Percentiles rank a stretch among this genome's conserved stretches.
phyloP scores from a whole-genome alignment of 2,888 invertebrate genomes.

The Melangyna quadrimaculata region DNA sequence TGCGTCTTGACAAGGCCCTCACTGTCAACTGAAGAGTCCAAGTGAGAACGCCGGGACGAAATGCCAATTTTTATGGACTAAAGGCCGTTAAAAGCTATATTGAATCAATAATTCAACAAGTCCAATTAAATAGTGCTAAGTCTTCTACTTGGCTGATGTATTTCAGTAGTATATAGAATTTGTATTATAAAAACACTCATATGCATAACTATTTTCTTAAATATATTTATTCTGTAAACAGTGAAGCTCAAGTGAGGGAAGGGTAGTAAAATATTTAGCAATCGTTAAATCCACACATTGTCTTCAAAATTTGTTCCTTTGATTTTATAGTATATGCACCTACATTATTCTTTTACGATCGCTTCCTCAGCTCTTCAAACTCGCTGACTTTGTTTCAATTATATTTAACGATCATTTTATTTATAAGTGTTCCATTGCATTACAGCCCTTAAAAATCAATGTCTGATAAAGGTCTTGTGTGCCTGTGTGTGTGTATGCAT shows the following conservation, averaged over 20 bases:
- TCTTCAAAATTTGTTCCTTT: slow-evolving; percentile 9
- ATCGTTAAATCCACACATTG: slow-evolving; percentile 34
- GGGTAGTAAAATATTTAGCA: slow-evolving; percentile 36
- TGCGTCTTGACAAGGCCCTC: too few relatives aligned
- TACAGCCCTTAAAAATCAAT: slow-evolving; percentile 27
- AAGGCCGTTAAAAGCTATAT: too few relatives aligned
- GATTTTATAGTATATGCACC: slow-evolving; percentile 4
- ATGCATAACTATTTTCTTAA: background rate
- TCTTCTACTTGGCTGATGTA: too few relatives aligned
- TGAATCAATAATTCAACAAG: too few relatives aligned
- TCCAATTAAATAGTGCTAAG: too few relatives aligned
- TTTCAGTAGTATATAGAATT: too few relatives aligned
- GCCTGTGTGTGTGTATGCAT: background rate
- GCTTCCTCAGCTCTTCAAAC: slow-evolving; percentile 30
- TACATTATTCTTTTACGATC: slow-evolving; percentile 54
- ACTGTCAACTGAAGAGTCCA: too few relatives aligned
- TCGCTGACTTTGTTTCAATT: slow-evolving; percentile 60
- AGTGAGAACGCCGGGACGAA: too few relatives aligned
- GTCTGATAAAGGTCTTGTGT: background rate
- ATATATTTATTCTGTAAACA: background rate
- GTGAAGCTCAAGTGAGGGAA: background rate
- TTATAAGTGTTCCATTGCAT: slow-evolving; percentile 68
- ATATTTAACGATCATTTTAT: slow-evolving; percentile 70
- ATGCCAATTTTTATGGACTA: too few relatives aligned
- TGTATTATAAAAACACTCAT: too few relatives aligned